Evolutionary conservation across 1,140 invertebrate genomes (phyloP), one percentile per base, ranked within the genome.

Genomic region (Melitaea cinxia): DNA sequence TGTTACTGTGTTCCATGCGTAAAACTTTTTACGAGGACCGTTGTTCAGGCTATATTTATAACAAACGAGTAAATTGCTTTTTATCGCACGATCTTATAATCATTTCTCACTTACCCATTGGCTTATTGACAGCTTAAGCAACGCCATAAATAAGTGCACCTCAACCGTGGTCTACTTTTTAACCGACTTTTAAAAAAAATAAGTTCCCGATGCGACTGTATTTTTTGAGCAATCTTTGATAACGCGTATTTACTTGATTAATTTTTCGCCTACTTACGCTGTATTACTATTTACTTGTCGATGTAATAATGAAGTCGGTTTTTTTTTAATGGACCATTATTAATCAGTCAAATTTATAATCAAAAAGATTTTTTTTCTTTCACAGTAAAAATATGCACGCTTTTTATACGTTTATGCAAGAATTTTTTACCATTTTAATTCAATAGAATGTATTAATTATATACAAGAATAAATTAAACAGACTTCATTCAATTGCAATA

Each of bases 401-500:
- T 21, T 7, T 45, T 23, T 45, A 21, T 45, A 45, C n/a, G n/a
- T n/a, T 10, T 10, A 45, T 10, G 23, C 39, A 45, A 23, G 10
- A 15, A n/a, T 15, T 33, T 33, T 33, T 33, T 33, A 10, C 9
- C 19, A 10, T 45, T 19, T 21, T 7, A 45, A 9, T 23, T 10
- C 7, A 0, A n/a, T 19, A 0, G 19, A 47, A 47, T 1, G 21
- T 23, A 60, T 60, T 24, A 50, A 60, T 23, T 50, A 12, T 6
- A 49, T 50, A 50, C 14, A 14, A 15, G 15, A 50, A 7, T 26
- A 23, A 15, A 24, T 45, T 60, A 50, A 60, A 60, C 21, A 7
- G 15, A 14, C 10, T 33, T 57, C 15, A 54, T 33, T 42, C 49
- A 69, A 69, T 67, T 65, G 65, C 65, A 66, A 58, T 57, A 56